phyloP scores from a whole-genome alignment of 1,140 invertebrate species.

The Coenobita brevimanus region DNA sequence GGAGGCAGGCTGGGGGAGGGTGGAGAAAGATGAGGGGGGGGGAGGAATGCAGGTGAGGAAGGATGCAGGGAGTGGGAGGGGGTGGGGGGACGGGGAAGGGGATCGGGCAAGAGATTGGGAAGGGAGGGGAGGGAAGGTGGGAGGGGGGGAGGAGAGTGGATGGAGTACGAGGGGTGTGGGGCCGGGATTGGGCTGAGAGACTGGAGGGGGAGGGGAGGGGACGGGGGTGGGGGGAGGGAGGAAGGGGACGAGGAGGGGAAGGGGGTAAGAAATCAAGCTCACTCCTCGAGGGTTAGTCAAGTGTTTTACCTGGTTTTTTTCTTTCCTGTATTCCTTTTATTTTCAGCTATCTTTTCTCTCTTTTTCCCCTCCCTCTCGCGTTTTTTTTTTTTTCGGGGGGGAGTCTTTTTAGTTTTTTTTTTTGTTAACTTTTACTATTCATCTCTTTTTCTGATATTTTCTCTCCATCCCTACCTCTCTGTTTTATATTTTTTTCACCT shows the following conservation, averaged over 20 bases:
- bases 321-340: neutral
- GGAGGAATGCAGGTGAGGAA: neutral
- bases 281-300: slow-evolving; percentile 31
- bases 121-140: neutral
- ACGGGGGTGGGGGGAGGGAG: neutral
- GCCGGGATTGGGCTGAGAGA: neutral
- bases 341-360: neutral
- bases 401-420: no score
- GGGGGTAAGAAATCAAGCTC: slow-evolving; percentile 20
- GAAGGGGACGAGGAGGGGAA: neutral
- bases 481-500: neutral
- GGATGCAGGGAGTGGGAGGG: neutral
- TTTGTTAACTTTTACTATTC: no score
- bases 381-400: neutral
- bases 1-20: no score
- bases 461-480: no score
- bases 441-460: neutral
- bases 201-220: neutral
- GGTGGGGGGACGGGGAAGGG: neutral
- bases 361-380: neutral
- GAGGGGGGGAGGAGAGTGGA: no score
- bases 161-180: neutral
- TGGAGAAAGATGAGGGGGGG: no score
- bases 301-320: slow-evolving; percentile 35
- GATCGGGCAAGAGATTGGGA: neutral